phyloP scores from a whole-genome alignment of 2,113 vertebrate species.

The Benitochromis conjunctus region DNA sequence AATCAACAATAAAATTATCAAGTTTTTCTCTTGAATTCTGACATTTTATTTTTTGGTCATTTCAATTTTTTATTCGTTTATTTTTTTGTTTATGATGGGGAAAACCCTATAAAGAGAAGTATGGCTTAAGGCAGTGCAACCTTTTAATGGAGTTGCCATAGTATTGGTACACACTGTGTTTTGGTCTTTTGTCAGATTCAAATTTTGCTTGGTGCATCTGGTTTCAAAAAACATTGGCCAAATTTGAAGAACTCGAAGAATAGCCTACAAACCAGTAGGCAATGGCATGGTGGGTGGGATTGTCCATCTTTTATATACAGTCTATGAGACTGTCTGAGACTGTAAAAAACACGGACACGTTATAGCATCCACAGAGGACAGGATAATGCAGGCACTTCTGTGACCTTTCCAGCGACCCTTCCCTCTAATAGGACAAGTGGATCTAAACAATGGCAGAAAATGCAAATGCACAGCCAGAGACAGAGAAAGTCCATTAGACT shows the following conservation, averaged over 20 bases:
- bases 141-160: neutral
- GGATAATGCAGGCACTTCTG: neutral
- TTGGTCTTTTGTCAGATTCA: neutral
- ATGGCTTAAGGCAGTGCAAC: neutral
- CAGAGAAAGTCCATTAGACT: neutral
- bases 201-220: neutral
- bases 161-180: neutral
- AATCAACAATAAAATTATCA: neutral
- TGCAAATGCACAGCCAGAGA: neutral
- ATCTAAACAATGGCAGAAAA: neutral
- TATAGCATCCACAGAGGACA: neutral
- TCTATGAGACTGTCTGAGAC: neutral
- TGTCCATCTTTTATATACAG: neutral
- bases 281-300: neutral
- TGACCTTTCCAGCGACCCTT: neutral
- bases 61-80: rapidly evolving
- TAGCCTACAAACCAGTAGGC: neutral
- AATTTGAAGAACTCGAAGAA: neutral
- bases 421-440: neutral
- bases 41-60: neutral
- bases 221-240: neutral
- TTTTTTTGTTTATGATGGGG: neutral
- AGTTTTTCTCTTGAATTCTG: neutral
- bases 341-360: neutral
- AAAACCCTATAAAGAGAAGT: neutral